These are phyloP conservation scores for Alethe diademata DNA, from an alignment of 2,113 vertebrate genomes.

Conservation along the genomic window DNA sequence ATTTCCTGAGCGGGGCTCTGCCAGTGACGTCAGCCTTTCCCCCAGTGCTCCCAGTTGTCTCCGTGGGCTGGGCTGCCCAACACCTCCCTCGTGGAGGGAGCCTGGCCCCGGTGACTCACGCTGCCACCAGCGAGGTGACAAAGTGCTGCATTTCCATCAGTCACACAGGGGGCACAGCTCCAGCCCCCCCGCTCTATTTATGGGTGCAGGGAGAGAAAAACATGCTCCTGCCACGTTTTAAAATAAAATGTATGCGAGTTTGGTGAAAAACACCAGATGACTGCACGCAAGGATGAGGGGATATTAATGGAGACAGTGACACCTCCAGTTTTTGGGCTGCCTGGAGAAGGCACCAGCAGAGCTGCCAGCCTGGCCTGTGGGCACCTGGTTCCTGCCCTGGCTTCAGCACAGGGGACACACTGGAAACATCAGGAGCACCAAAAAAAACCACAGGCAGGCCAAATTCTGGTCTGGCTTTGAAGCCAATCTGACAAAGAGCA, in stretches of 20 bases:
- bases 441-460: not conserved
- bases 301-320: constrained; percentile 33
- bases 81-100: not conserved
- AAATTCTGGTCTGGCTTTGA: not conserved
- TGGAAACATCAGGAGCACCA: fast-evolving
- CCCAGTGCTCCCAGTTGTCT: not conserved
- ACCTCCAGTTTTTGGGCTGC: constrained; percentile 13
- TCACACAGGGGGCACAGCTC: constrained; percentile 1
- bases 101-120: constrained; percentile 7
- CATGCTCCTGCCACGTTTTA: not conserved
- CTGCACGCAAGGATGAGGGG: not conserved
- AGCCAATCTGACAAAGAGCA: not conserved
- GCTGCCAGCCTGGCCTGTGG: not conserved
- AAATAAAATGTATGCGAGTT: not conserved
- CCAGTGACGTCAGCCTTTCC: not conserved
- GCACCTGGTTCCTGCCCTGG: not conserved
- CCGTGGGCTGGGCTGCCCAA: not conserved
- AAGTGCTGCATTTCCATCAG: not conserved
- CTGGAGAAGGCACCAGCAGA: not conserved
- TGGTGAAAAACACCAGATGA: not conserved
- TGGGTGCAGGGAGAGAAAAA: not conserved
- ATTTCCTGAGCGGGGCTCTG: not conserved
- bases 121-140: not conserved
- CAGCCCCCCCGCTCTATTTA: constrained; percentile 1
- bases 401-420: not conserved